phyloP scores from a whole-genome alignment of 2,888 invertebrate species.

The Timema podura region DNA sequence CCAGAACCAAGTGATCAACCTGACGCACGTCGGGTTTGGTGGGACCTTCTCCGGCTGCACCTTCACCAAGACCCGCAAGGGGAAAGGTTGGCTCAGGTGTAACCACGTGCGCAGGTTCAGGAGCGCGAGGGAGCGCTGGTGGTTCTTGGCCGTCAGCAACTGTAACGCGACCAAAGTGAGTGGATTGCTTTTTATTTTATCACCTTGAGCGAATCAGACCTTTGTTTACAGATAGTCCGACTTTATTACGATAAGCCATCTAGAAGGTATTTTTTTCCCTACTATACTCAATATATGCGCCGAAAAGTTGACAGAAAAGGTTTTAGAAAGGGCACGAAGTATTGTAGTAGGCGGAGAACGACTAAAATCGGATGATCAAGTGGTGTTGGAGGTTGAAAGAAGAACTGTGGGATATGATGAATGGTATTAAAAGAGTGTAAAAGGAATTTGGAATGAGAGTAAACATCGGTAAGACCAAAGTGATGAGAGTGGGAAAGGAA shows the following conservation, averaged over 20 bases:
- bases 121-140: slow-evolving; percentile 85
- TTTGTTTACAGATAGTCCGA: too few relatives aligned
- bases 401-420: too few relatives aligned
- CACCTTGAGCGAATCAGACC: background rate
- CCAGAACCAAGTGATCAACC: slow-evolving; percentile 74
- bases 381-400: too few relatives aligned
- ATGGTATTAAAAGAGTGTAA: too few relatives aligned
- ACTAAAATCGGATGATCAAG: too few relatives aligned
- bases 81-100: background rate
- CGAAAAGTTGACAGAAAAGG: background rate
- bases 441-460: too few relatives aligned
- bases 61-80: slow-evolving; percentile 33
- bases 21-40: slow-evolving; percentile 52
- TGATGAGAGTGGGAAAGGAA: too few relatives aligned
- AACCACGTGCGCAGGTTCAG: slow-evolving; percentile 52
- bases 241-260: too few relatives aligned
- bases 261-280: too few relatives aligned
- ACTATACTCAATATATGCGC: slow-evolving; percentile 21
- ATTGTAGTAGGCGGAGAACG: background rate
- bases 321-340: too few relatives aligned
- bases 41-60: slow-evolving; percentile 60
- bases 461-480: too few relatives aligned
- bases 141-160: slow-evolving; percentile 85
- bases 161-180: slow-evolving; percentile 64
- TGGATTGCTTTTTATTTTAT: slow-evolving; percentile 8